phyloP scores from a whole-genome alignment of 2,797 vertebrate species.

The Microcaecilia unicolor region DNA sequence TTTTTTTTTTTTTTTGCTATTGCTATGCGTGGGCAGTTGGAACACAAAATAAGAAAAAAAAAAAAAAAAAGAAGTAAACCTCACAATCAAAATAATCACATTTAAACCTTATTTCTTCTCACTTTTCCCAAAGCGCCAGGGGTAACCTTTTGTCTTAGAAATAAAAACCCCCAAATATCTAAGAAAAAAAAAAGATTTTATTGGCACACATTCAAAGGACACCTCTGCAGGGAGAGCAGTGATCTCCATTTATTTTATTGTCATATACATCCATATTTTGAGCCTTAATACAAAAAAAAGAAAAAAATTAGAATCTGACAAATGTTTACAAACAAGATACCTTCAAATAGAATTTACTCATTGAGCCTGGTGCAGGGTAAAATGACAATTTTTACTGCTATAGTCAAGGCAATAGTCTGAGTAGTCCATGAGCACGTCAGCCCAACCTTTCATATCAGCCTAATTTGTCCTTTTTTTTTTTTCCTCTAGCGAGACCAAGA shows the following conservation, averaged over 20 bases:
- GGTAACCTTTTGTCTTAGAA: neutral
- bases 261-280: slow-evolving; percentile 99
- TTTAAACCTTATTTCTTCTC: neutral
- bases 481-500: slow-evolving; percentile 57
- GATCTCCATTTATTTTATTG: slow-evolving; percentile 91
- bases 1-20: too few relatives aligned
- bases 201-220: slow-evolving; percentile 54
- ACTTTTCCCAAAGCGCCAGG: neutral
- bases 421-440: slow-evolving; percentile 49
- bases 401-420: slow-evolving; percentile 59
- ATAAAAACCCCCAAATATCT: slow-evolving; percentile 16
- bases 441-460: slow-evolving; percentile 53
- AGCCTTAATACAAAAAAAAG: slow-evolving; percentile 91
- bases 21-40: too few relatives aligned
- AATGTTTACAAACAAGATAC: slow-evolving; percentile 93
- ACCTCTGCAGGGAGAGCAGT: slow-evolving; percentile 60
- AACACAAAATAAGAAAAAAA: too few relatives aligned
- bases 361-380: slow-evolving; percentile 70
- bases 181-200: slow-evolving; percentile 23
- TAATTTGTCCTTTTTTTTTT: slow-evolving; percentile 25
- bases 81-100: neutral
- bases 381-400: slow-evolving; percentile 59
- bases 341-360: slow-evolving; percentile 72
- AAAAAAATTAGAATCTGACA: slow-evolving; percentile 85
- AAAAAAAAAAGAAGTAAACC: neutral